Evolutionary conservation across 2,113 vertebrate genomes (phyloP), one percentile per base, ranked within the genome.

Genomic region (Rhinichthys klamathensis): DNA sequence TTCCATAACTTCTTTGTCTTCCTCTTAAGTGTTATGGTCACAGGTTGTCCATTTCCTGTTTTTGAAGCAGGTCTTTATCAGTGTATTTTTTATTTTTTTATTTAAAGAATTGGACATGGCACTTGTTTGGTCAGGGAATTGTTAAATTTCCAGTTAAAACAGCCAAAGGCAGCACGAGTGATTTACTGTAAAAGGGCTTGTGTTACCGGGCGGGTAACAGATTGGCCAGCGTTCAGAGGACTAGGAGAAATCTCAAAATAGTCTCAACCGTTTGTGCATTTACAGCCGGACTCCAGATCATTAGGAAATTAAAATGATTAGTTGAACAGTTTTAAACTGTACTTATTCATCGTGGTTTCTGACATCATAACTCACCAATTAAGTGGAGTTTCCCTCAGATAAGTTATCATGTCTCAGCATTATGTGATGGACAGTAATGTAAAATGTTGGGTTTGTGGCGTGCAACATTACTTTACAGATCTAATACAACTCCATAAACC

Each of bases 141-240:
- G 41, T 65, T 73, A 0, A 46, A 6, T 46, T 72, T 54, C 74
- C 49, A 76, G 49, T 76, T 76, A 32, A 54, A 51, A 76, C 5
- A 21, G n/a, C 46, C 70, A 25, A 51, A 75, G 49, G 75, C 61
- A 27, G n/a, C n/a, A 58, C 2, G 3, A 79, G 10, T 46, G 61
- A 70, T 67, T 63, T 76, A 56, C 49, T n/a, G 32, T 58, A 67
- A 67, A 41, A 23, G 63, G 35, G 38, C 54, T 74, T 85, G 44
- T n/a, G 78, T 80, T 84, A 27, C 60, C 25, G 30, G 30, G 46
- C 25, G 30, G 30, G 46, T 67, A 41, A 41, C 61, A 78, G 13
- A 16, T 63, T 65, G 72, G 38, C 72, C 16, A 15, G 2, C 4
- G 3, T 65, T 76, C 41, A 75, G 46, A 69, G 27, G 23, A 1